Conservation (phyloP, 2,888 invertebrate species). For the Sminthurides aquaticus region DNA sequence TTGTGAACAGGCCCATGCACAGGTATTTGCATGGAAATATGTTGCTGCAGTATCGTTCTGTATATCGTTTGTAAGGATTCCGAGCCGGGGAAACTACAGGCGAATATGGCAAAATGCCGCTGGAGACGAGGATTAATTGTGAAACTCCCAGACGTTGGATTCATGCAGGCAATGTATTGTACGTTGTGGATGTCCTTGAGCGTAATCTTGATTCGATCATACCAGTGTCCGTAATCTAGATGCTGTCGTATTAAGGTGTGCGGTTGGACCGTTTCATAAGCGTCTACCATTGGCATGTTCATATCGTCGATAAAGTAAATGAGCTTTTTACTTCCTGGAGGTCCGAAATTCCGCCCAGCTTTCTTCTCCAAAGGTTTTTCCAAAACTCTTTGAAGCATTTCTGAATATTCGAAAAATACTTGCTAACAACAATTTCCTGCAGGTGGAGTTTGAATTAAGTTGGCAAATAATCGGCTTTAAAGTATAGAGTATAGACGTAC, state of each 20-base stretch:
- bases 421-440: background rate
- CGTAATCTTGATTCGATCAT: conserved; percentile 77
- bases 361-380: conserved; percentile 95
- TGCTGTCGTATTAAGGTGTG: conserved; percentile 93
- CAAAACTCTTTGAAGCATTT: conserved; percentile 84
- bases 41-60: conserved; percentile 77
- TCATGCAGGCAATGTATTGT: conserved; percentile 97
- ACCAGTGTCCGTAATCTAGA: conserved; percentile 94
- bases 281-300: conserved; percentile 97
- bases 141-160: conserved; percentile 94
- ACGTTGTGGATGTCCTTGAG: conserved; percentile 94
- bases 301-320: conserved; percentile 95
- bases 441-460: too few species aligned
- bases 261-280: conserved; percentile 91
- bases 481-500: conserved; percentile 1
- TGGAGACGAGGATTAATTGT: conserved; percentile 91
- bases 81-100: conserved; percentile 74
- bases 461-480: too few species aligned
- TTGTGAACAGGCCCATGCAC: conserved; percentile 62
- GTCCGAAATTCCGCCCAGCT: conserved; percentile 90
- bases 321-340: conserved; percentile 85
- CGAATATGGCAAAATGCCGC: conserved; percentile 80
- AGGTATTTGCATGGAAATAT: conserved; percentile 71
- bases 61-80: conserved; percentile 85
- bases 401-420: conserved; percentile 47